phyloP scores from a whole-genome alignment of 2,113 vertebrate genomes.

The Pygathrix nemaeus region DNA sequence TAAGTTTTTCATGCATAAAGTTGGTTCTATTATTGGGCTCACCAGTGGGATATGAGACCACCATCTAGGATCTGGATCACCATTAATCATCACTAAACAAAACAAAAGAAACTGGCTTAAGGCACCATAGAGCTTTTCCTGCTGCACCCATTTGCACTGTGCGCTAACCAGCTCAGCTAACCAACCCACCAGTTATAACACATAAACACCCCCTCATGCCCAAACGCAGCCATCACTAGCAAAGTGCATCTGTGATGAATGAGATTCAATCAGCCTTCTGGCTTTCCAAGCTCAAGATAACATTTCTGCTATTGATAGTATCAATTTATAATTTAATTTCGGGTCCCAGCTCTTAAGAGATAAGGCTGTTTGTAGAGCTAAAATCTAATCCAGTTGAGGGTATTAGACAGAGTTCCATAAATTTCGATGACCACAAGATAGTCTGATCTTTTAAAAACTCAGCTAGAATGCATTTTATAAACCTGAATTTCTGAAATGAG shows the following conservation, averaged over 20 bases:
- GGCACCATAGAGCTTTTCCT: background rate
- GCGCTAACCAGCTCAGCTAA: slow-evolving; percentile 33
- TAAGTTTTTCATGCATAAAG: background rate
- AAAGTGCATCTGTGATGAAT: slow-evolving; percentile 75
- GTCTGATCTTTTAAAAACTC: slow-evolving; percentile 62
- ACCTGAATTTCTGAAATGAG: slow-evolving; percentile 32
- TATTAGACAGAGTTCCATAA: slow-evolving; percentile 68
- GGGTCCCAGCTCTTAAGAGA: slow-evolving; percentile 70
- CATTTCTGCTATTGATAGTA: slow-evolving; percentile 77
- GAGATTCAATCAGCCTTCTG: slow-evolving; percentile 73
- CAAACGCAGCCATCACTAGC: slow-evolving; percentile 54
- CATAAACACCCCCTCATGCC: slow-evolving; percentile 28
- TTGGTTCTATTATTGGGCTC: slow-evolving; percentile 17
- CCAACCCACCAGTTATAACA: slow-evolving; percentile 11
- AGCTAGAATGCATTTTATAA: slow-evolving; percentile 37
- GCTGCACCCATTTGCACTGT: background rate
- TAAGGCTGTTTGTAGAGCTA: slow-evolving; percentile 70
- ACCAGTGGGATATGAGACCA: background rate
- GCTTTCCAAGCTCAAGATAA: slow-evolving; percentile 74
- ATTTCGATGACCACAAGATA: slow-evolving; percentile 75
- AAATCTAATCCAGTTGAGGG: slow-evolving; percentile 76
- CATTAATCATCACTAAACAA: slow-evolving; percentile 27
- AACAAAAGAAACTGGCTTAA: slow-evolving; percentile 2
- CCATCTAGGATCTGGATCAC: background rate
- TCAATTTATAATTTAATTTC: slow-evolving; percentile 82